Percentiles rank a stretch among this genome's conserved stretches.
phyloP scores from a whole-genome alignment of 2,113 vertebrate species.

The Oncorhynchus masou region DNA sequence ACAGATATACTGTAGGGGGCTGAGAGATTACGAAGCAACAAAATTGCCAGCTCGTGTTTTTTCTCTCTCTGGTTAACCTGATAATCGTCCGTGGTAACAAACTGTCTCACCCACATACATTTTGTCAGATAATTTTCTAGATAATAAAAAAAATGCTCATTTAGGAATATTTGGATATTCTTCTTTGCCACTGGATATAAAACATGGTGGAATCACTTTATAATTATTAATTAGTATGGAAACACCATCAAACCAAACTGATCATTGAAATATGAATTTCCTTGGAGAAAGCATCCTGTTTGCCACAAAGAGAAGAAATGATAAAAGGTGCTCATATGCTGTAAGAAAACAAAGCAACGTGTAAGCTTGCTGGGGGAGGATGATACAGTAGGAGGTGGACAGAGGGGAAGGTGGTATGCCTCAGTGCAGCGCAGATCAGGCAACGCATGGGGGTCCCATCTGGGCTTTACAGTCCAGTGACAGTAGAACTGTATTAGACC shows the following conservation, averaged over 20 bases:
- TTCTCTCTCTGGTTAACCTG: constrained; percentile 66
- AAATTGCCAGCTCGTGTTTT: constrained; percentile 71
- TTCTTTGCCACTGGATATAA: background rate
- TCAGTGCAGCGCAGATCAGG: constrained; percentile 31
- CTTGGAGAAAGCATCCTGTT: constrained; percentile 1
- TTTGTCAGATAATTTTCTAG: constrained; percentile 58
- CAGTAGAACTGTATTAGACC: constrained; percentile 57
- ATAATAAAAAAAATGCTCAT: constrained; percentile 48
- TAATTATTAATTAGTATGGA: background rate
- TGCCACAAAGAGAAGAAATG: background rate
- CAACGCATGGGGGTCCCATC: constrained; percentile 57
- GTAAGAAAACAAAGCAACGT: constrained; percentile 22
- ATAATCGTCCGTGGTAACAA: constrained; percentile 69
- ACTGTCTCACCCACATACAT: constrained; percentile 59
- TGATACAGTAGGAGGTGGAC: constrained; percentile 1
- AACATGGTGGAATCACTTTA: background rate
- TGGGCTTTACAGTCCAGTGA: constrained; percentile 72
- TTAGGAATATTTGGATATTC: background rate
- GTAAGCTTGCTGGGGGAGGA: background rate
- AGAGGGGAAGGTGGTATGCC: constrained; percentile 9
- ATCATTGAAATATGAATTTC: constrained; percentile 7
- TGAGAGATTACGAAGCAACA: constrained; percentile 68
- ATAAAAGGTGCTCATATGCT: background rate
- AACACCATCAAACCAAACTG: background rate
- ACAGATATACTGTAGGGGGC: constrained; percentile 51